Conservation (phyloP, 2,797 vertebrate species). For the Lophius americanus region DNA sequence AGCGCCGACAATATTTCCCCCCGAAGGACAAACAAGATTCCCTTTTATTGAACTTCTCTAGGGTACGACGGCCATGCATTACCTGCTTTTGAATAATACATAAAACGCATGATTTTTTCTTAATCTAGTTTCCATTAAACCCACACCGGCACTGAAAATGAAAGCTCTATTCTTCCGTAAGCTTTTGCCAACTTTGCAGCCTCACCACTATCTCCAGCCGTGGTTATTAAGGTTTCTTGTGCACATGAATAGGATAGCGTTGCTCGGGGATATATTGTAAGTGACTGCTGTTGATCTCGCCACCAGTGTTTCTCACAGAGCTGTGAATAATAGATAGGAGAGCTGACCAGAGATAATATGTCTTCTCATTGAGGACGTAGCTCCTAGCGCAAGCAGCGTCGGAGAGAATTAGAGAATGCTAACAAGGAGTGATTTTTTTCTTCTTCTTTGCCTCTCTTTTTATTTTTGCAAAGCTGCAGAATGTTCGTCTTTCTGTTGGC, state of each 20-base stretch:
- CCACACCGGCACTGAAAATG: slow-evolving; percentile 52
- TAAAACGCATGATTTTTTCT: slow-evolving; percentile 21
- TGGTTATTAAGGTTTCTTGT: slow-evolving; percentile 68
- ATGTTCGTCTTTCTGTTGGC: slow-evolving; percentile 70
- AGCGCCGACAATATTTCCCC: slow-evolving; percentile 6
- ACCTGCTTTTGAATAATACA: slow-evolving; percentile 66
- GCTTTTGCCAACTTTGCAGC: slow-evolving; percentile 72
- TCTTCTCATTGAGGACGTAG: slow-evolving; percentile 64
- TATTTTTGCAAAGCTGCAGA: slow-evolving; percentile 72
- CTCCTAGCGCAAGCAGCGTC: slow-evolving; percentile 63
- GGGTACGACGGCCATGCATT: slow-evolving; percentile 40
- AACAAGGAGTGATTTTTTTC: slow-evolving; percentile 59
- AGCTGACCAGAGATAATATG: slow-evolving; percentile 75
- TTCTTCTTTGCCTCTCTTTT: slow-evolving; percentile 13
- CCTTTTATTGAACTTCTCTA: slow-evolving; percentile 54
- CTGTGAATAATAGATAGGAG: slow-evolving; percentile 79
- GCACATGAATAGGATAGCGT: slow-evolving; percentile 60
- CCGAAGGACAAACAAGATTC: slow-evolving; percentile 57
- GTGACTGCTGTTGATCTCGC: slow-evolving; percentile 78
- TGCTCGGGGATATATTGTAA: slow-evolving; percentile 71
- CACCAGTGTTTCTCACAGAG: slow-evolving; percentile 74
- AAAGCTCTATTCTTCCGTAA: slow-evolving; percentile 52
- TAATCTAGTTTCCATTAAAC: slow-evolving; percentile 55
- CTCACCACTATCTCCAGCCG: slow-evolving; percentile 47
- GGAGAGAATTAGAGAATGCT: slow-evolving; percentile 62